Percentiles rank a stretch among this genome's conserved stretches.
phyloP scores from a whole-genome alignment of 2,113 vertebrate genomes.

The Chascanopsetta lugubris region DNA sequence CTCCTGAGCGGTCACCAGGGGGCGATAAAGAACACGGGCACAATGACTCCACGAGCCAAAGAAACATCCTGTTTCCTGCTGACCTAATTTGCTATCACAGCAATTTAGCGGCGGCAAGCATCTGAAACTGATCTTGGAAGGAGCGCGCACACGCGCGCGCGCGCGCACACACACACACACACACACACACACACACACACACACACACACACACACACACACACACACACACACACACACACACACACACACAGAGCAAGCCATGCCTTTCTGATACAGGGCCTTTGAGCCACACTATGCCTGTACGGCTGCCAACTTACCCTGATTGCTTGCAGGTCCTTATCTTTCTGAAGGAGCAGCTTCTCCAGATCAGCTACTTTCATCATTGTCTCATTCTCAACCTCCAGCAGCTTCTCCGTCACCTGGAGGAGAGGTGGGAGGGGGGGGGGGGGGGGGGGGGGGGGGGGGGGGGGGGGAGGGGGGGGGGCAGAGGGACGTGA shows the following conservation, averaged over 20 bases:
- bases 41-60: constrained; percentile 49
- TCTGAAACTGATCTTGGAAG: constrained; percentile 41
- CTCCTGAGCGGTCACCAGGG: constrained; percentile 82
- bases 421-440: constrained; percentile 75
- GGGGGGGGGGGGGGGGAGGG: too few species aligned
- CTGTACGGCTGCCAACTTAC: constrained; percentile 66
- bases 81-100: constrained; percentile 63
- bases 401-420: constrained; percentile 94
- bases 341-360: constrained; percentile 90
- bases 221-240: too few species aligned
- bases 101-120: constrained; percentile 51
- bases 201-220: too few species aligned
- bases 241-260: background rate
- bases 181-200: too few species aligned
- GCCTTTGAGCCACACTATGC: background rate
- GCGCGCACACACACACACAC: too few species aligned
- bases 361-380: constrained; percentile 96
- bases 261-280: constrained; percentile 15
- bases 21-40: constrained; percentile 46
- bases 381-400: constrained; percentile 98
- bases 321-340: constrained; percentile 89
- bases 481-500: constrained; percentile 39
- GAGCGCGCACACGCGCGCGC: too few species aligned
- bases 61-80: constrained; percentile 70
- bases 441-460: constrained; percentile 14